Base-by-base conservation (phyloP, 1,140 invertebrate species). In the Hyles vespertilio region DNA sequence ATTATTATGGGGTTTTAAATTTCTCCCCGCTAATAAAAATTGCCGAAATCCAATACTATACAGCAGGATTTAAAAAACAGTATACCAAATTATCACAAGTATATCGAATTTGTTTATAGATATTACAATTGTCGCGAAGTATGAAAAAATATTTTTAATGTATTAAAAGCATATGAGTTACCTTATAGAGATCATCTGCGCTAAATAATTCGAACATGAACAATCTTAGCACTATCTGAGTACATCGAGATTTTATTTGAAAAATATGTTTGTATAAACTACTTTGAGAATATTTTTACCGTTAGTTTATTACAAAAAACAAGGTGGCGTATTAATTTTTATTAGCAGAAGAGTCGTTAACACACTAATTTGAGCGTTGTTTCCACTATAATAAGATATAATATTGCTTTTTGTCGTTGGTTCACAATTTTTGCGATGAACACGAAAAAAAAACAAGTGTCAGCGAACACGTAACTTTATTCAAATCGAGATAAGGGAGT, bases 381-480 rank as follows among this genome's bases (percentile, higher is more conserved):
- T 74, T 66, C 79, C 61, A 76, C 56, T 70, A 69, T 66, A 65
- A 71, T 44, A 46, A 58, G 50, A 43, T 46, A 49, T 58, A 64
- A 72, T 84, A 85, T 85, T 84, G 80, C 79, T 87, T 84, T 75
- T 65, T 67, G 59, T 83, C 68, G 72, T 74, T 79, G 78, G 72
- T 70, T 69, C 57, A 34, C 22, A 54, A 44, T 54, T 12, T 22
- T 47, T 47, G 10, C 46, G 32, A 51, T 22, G 5, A 10, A 51
- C 32, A 34, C 7, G 7, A 58, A 58, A 65, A 63, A 47, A 61
- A 59, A 58, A 67, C 49, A 57, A 57, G 32, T 61, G 63, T 61
- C 57, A 46, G 63, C 43, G 58, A 64, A 69, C 65, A 45, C 59
- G 63, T 59, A 67, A 61, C 56, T 67, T 67, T 58, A 70, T 70